Percentiles rank a stretch among this genome's conserved stretches.
These are phyloP conservation scores for Uropsilus gracilis DNA, from an alignment of 2,113 vertebrate species.

Conservation along the genomic window DNA sequence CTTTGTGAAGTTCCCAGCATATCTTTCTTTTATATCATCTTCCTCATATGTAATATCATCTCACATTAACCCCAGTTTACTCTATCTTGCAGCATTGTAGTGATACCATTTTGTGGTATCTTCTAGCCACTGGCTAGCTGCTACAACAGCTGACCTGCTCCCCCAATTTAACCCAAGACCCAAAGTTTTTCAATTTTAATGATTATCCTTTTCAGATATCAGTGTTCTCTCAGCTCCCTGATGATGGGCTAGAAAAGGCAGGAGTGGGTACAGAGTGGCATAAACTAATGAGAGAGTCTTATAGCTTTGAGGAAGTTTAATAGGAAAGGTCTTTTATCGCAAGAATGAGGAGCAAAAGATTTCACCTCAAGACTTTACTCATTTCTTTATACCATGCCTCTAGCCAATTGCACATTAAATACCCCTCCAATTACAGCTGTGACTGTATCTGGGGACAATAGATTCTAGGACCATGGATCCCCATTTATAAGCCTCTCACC, in stretches of 20 bases:
- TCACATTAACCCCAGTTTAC: too few species aligned
- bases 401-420: neutral
- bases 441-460: neutral
- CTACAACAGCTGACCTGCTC: too few species aligned
- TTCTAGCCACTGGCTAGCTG: too few species aligned
- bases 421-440: neutral
- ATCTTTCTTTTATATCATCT: too few species aligned
- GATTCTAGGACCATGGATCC: neutral
- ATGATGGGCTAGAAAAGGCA: neutral
- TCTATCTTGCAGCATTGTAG: too few species aligned
- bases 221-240: neutral
- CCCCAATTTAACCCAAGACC: too few species aligned
- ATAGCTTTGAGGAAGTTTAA: neutral
- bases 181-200: slow-evolving; percentile 11
- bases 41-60: too few species aligned
- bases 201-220: neutral
- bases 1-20: too few species aligned
- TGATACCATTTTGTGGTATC: too few species aligned
- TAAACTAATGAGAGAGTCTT: neutral
- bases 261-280: neutral
- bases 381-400: neutral
- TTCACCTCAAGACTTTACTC: neutral
- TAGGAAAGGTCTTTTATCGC: neutral
- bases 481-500: too few species aligned
- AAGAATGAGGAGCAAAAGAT: neutral